Conservation (phyloP, 1,140 invertebrate genomes). For the Planococcus citri region DNA sequence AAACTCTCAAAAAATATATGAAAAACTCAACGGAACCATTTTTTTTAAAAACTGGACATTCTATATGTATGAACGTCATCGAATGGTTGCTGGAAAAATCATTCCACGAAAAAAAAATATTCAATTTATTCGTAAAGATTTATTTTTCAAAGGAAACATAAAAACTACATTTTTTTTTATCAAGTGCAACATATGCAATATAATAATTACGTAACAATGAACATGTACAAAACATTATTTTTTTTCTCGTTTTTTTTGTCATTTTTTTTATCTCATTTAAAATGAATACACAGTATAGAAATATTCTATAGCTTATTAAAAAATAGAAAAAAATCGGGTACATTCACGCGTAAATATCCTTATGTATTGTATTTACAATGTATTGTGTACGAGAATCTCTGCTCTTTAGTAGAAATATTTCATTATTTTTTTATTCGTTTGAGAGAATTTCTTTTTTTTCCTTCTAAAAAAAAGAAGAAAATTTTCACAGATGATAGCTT, state of each 20-base stretch:
- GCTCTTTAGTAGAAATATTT: too few species aligned
- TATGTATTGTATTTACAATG: too few species aligned
- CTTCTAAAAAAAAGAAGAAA: too few species aligned
- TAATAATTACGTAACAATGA: conserved; percentile 2
- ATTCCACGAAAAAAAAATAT: not conserved
- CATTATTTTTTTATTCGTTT: too few species aligned
- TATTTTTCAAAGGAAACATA: not conserved
- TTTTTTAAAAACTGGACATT: too few species aligned
- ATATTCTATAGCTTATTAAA: not conserved
- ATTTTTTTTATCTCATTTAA: not conserved
- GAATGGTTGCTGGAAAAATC: too few species aligned
- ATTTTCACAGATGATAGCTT: too few species aligned
- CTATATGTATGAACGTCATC: too few species aligned
- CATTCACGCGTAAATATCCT: not conserved
- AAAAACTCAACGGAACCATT: too few species aligned
- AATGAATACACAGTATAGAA: conserved; percentile 2
- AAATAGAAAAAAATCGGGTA: not conserved
- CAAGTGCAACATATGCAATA: not conserved
- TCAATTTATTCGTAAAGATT: not conserved
- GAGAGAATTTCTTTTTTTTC: too few species aligned
- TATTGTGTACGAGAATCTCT: not conserved
- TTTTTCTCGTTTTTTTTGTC: not conserved
- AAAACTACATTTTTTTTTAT: not conserved
- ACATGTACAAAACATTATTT: not conserved
- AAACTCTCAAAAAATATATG: too few species aligned